These are phyloP conservation scores for Stegostoma tigrinum DNA, from an alignment of 2,113 vertebrate species.

Conservation along the genomic window DNA sequence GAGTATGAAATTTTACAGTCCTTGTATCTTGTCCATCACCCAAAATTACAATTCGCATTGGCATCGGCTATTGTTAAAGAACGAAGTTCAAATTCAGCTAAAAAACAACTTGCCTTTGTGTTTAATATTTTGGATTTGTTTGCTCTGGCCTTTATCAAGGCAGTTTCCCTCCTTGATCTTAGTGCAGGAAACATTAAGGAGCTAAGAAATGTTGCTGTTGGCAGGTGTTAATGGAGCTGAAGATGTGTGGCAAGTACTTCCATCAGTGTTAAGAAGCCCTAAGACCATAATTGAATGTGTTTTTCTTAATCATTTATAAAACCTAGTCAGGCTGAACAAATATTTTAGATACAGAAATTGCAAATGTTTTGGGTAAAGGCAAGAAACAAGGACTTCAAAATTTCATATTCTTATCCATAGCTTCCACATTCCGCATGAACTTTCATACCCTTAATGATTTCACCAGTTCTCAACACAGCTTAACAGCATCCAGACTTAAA, in stretches of 20 bases:
- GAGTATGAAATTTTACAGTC: too few species aligned
- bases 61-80: not conserved
- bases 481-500: not conserved
- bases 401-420: not conserved
- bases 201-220: not conserved
- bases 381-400: not conserved
- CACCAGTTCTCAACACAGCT: not conserved
- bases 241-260: not conserved
- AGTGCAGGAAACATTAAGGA: not conserved
- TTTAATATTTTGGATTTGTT: not conserved
- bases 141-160: not conserved
- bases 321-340: not conserved
- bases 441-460: not conserved
- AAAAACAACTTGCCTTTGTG: conserved; percentile 1
- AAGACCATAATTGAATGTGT: not conserved
- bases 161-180: not conserved
- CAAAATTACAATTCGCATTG: too few species aligned
- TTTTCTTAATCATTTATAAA: conserved; percentile 9
- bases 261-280: not conserved
- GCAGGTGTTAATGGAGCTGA: not conserved
- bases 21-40: too few species aligned
- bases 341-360: not conserved
- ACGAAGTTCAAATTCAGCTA: not conserved
- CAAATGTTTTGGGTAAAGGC: not conserved
- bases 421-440: too few species aligned